phyloP scores from a whole-genome alignment of 2,888 invertebrate genomes.

The Notodonta dromedarius region DNA sequence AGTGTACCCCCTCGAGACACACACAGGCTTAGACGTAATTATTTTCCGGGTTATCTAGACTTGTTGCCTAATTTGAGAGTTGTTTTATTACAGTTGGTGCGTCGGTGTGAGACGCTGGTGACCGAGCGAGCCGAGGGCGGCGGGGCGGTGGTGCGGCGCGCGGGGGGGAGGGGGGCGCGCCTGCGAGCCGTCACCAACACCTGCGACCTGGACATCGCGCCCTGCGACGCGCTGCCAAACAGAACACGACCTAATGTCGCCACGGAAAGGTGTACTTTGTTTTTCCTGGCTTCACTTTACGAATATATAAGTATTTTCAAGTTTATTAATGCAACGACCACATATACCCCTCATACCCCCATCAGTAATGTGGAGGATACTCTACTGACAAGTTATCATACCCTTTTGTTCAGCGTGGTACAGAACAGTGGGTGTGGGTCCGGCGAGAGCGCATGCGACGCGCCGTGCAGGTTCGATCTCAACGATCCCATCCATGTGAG shows the following conservation, averaged over 20 bases:
- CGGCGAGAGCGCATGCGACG: constrained; percentile 31
- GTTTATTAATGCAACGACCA: no score
- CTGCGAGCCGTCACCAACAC: constrained; percentile 37
- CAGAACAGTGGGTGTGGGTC: constrained; percentile 28
- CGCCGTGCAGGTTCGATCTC: constrained; percentile 50
- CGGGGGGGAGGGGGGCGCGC: constrained; percentile 11
- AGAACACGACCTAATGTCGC: constrained; percentile 31
- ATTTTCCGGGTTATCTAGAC: no score
- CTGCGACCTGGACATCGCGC: constrained; percentile 46
- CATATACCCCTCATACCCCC: no score
- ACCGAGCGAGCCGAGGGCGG: constrained; percentile 11
- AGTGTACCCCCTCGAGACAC: no score
- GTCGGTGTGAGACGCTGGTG: constrained; percentile 5
- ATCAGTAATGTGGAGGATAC: no score
- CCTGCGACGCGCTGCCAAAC: constrained; percentile 19
- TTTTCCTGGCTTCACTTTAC: not conserved
- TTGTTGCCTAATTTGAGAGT: no score
- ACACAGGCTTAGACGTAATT: no score
- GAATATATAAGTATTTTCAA: not conserved
- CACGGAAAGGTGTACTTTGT: constrained; percentile 43
- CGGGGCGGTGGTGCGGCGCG: constrained; percentile 11
- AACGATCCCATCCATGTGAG: constrained; percentile 65
- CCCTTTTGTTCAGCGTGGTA: constrained; percentile 31
- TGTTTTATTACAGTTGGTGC: not conserved
- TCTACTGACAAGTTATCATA: no score